Conservation (phyloP, 1,140 invertebrate genomes). For the Elysia chlorotica region DNA sequence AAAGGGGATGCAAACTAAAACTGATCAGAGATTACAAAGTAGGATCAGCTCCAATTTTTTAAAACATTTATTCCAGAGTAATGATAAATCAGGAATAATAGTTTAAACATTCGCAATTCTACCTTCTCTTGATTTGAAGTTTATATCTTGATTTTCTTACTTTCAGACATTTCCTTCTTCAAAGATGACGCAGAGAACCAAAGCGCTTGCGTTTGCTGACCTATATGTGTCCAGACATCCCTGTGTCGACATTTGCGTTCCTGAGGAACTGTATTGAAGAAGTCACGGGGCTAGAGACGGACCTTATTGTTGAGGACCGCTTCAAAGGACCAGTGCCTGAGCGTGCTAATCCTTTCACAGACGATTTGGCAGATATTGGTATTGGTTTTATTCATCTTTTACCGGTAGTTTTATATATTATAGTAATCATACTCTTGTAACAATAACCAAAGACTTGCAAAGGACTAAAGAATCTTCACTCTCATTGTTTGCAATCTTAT, state of each 20-base stretch:
- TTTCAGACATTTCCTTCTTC: too few species aligned
- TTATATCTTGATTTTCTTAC: too few species aligned
- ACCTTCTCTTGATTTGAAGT: too few species aligned
- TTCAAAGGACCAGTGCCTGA: background rate
- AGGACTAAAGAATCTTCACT: too few species aligned
- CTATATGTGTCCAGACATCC: slow-evolving; percentile 16
- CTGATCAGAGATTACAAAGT: too few species aligned
- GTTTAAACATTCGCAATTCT: too few species aligned
- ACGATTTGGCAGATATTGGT: slow-evolving; percentile 18
- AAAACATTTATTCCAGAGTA: too few species aligned
- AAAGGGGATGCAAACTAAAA: too few species aligned
- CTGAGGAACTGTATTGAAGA: slow-evolving; percentile 15
- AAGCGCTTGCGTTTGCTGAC: slow-evolving; percentile 12
- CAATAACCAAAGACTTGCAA: background rate
- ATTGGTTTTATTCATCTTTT: background rate
- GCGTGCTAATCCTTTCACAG: slow-evolving; percentile 8
- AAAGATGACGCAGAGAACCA: too few species aligned
- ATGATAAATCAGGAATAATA: too few species aligned
- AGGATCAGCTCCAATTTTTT: too few species aligned
- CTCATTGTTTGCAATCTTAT: background rate
- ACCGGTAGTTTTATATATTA: background rate
- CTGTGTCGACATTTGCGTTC: background rate
- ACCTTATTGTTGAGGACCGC: slow-evolving; percentile 12
- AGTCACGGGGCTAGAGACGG: slow-evolving; percentile 10
- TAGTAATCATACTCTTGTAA: background rate